Conservation (phyloP, 2,888 invertebrate genomes). For the Thecophora atra region DNA sequence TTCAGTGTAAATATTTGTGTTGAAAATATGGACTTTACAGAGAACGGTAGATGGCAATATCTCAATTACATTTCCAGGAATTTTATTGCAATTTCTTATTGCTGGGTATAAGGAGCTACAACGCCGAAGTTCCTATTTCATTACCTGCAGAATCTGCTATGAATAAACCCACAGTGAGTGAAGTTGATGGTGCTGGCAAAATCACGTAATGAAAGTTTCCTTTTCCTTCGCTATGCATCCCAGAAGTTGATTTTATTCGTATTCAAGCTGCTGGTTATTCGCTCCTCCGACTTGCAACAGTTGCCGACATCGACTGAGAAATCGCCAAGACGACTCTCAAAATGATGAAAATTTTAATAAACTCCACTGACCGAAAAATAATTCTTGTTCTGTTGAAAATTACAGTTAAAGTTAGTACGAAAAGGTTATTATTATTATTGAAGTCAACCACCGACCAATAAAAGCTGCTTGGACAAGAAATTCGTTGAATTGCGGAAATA, state of each 20-base stretch:
- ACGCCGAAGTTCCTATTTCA: background rate
- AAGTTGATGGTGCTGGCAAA: background rate
- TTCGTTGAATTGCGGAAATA: too few species aligned
- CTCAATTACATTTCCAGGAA: background rate
- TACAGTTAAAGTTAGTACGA: too few species aligned
- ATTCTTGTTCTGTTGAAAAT: too few species aligned
- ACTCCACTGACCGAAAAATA: background rate
- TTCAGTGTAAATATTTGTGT: background rate
- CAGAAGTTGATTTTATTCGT: background rate
- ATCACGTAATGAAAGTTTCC: background rate
- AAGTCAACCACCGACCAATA: too few species aligned
- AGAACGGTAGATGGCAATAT: constrained; percentile 14
- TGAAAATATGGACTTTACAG: background rate
- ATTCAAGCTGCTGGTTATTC: background rate
- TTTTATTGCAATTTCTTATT: constrained; percentile 1
- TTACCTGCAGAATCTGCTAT: constrained; percentile 1
- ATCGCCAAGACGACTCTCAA: constrained; percentile 25
- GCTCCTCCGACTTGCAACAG: background rate
- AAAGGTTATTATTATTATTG: too few species aligned
- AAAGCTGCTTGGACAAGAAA: too few species aligned
- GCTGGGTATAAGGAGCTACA: too few species aligned
- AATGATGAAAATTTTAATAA: background rate
- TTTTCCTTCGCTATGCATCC: background rate
- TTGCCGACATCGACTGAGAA: constrained; percentile 17
- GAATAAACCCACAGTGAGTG: background rate